A percentile compares a stretch with the other conserved stretches of the same genome.
phyloP scores from a whole-genome alignment of 2,888 invertebrate species.

The Drosophila anceps region DNA sequence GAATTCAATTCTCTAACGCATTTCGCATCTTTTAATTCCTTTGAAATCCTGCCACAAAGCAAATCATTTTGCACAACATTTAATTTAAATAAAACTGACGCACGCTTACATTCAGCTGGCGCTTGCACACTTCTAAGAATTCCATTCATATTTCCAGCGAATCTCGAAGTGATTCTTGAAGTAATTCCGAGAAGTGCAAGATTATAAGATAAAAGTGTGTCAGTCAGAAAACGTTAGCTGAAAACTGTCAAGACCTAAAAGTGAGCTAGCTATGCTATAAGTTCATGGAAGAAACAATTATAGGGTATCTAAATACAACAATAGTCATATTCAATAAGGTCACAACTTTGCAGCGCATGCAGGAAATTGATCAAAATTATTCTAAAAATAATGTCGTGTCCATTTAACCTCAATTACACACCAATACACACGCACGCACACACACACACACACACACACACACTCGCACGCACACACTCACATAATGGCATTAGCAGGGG shows the following conservation, averaged over 20 bases:
- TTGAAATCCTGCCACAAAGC: background rate
- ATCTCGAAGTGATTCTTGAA: too few relatives aligned
- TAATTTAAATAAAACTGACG: background rate
- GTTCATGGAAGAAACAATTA: too few relatives aligned
- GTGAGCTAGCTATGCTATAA: too few relatives aligned
- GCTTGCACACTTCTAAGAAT: background rate
- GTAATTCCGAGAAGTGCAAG: background rate
- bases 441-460: background rate
- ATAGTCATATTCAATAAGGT: background rate
- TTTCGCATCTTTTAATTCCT: background rate
- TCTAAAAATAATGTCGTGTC: constrained; percentile 41
- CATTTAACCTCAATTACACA: constrained; percentile 53
- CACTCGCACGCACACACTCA: background rate
- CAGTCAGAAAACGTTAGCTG: background rate
- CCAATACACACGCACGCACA: constrained; percentile 12
- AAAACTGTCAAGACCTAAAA: background rate
- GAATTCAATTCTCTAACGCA: background rate
- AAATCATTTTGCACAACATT: background rate
- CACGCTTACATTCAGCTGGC: background rate
- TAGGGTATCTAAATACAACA: background rate
- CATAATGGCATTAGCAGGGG: background rate
- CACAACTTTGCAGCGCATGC: constrained; percentile 33
- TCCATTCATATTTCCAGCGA: background rate
- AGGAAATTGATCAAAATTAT: constrained; percentile 34
- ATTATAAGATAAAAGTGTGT: background rate